phyloP scores from a whole-genome alignment of 2,888 invertebrate genomes.

The Drosophila niveifrons region DNA sequence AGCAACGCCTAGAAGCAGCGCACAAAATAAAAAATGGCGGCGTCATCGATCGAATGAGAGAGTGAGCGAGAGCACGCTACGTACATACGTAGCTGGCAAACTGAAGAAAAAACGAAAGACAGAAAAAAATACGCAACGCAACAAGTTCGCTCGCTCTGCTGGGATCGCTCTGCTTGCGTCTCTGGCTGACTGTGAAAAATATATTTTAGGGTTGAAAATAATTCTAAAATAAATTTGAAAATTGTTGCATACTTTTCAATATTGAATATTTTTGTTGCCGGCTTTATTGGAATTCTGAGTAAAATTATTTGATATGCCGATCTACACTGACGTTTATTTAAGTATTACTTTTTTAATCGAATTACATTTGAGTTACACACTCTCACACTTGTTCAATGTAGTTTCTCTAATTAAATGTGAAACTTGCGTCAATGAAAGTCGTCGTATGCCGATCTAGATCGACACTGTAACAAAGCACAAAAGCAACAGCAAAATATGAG shows the following conservation, averaged over 20 bases:
- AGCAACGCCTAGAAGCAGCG: conserved; percentile 80
- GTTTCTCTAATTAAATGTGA: conserved; percentile 63
- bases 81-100: conserved; percentile 3
- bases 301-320: not conserved
- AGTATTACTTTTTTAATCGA: conserved; percentile 15
- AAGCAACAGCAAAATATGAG: conserved; percentile 24
- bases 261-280: conserved; percentile 61
- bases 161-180: conserved; percentile 32
- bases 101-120: not conserved
- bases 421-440: conserved; percentile 58
- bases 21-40: conserved; percentile 70
- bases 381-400: conserved; percentile 14
- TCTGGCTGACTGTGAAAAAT: conserved; percentile 48
- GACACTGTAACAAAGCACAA: conserved; percentile 39
- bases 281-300: conserved; percentile 43
- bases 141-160: conserved; percentile 50
- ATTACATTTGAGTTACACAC: conserved; percentile 34
- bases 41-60: conserved; percentile 27
- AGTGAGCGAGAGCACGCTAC: conserved; percentile 64
- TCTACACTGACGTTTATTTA: not conserved
- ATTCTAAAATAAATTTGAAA: conserved; percentile 65
- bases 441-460: conserved; percentile 35
- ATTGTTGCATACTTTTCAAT: conserved; percentile 78
- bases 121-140: conserved; percentile 48
- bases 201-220: conserved; percentile 70